A percentile compares a stretch with the other conserved stretches of the same genome.
These are phyloP conservation scores for Pseudoatta argentina DNA, from an alignment of 1,140 invertebrate species.

Conservation along the genomic window DNA sequence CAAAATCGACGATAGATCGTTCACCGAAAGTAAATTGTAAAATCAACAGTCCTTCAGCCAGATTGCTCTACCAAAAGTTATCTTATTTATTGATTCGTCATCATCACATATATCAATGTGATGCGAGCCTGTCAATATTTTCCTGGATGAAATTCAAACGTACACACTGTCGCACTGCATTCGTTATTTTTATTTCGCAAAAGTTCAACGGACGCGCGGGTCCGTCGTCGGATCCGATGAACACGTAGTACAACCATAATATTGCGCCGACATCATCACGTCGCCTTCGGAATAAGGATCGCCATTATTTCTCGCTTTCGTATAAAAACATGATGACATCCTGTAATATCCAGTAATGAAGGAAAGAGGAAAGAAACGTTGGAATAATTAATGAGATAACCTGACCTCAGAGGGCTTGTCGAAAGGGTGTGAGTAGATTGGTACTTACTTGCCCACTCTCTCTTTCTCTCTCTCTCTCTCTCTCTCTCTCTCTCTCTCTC, in stretches of 20 bases:
- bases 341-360: constrained; percentile 45
- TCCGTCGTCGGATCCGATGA: neutral
- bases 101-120: neutral
- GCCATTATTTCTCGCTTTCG: constrained; percentile 15
- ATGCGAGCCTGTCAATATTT: constrained; percentile 39
- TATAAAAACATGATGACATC: constrained; percentile 45
- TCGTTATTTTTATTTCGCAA: constrained; percentile 26
- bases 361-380: constrained; percentile 30
- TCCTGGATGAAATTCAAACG: neutral
- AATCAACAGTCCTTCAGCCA: neutral
- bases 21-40: constrained; percentile 21
- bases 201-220: neutral
- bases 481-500: neutral
- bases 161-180: neutral
- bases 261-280: constrained; percentile 35
- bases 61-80: constrained; percentile 18
- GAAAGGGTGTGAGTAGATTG: constrained; percentile 10
- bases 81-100: constrained; percentile 25
- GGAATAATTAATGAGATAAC: constrained; percentile 52
- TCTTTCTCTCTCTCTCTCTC: neutral
- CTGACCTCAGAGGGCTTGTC: neutral
- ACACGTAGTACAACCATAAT: constrained; percentile 34
- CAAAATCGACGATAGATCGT: constrained; percentile 33
- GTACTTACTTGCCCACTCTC: neutral
- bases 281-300: neutral